phyloP scores from a whole-genome alignment of 2,888 invertebrate species.

The Lacanobia wlatinum region DNA sequence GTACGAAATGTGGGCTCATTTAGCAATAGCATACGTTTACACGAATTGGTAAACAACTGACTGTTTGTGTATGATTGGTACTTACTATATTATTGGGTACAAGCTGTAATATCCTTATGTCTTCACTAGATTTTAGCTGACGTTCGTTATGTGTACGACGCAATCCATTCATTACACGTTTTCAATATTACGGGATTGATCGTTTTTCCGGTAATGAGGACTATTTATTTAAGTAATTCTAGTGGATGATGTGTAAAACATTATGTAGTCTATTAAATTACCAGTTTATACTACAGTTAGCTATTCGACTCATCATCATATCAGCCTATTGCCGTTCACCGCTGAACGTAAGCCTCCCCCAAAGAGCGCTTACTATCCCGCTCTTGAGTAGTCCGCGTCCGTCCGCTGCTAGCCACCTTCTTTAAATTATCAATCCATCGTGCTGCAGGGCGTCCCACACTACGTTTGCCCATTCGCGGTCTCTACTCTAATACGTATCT shows the following conservation, averaged over 20 bases:
- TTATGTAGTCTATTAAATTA: neutral
- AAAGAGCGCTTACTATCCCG: no score
- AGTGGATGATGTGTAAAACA: neutral
- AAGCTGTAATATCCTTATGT: slow-evolving; percentile 6
- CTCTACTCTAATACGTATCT: no score
- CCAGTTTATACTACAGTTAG: no score
- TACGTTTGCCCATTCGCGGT: no score
- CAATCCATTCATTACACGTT: neutral
- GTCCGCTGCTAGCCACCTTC: no score
- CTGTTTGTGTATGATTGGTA: slow-evolving; percentile 14
- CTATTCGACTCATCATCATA: no score
- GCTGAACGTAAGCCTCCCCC: no score
- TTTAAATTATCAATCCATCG: no score
- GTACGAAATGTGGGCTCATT: slow-evolving; percentile 18
- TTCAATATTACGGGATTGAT: neutral
- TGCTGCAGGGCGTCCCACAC: no score
- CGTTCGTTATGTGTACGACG: neutral
- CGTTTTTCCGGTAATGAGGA: neutral
- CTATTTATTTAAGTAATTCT: no score
- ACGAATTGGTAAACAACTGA: slow-evolving; percentile 25
- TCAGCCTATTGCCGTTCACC: no score
- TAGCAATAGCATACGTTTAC: slow-evolving; percentile 26
- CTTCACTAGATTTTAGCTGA: neutral
- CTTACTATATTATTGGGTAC: slow-evolving; percentile 1
- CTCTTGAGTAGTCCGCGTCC: no score